These are phyloP conservation scores for Diadema setosum DNA, from an alignment of 35 echinoderm and acorn worm species.

Conservation along the genomic window DNA sequence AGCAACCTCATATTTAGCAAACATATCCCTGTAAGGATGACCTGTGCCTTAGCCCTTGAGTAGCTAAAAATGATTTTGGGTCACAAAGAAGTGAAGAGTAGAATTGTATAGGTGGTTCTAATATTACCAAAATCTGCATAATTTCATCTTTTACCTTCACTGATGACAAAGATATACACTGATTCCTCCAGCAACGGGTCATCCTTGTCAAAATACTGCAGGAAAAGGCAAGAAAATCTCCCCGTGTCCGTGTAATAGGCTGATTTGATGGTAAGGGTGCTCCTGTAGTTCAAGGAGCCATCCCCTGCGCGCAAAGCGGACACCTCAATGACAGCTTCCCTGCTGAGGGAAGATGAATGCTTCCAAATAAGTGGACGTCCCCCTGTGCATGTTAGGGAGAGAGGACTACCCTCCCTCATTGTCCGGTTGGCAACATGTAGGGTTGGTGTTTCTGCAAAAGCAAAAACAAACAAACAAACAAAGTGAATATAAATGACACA, in stretches of 20 bases:
- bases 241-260: not conserved
- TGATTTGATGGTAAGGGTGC: not conserved
- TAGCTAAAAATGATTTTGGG: no score
- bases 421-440: not conserved
- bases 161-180: not conserved
- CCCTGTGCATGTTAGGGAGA: not conserved
- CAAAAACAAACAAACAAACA: no score
- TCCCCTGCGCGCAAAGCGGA: not conserved
- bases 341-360: not conserved
- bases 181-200: not conserved
- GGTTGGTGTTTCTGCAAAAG: not conserved
- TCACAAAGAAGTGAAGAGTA: no score
- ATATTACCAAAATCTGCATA: no score
- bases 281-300: not conserved
- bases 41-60: no score
- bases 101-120: no score
- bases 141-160: no score
- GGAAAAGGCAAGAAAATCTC: not conserved
- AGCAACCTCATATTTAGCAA: no score
- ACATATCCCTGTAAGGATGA: no score
- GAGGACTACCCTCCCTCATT: not conserved
- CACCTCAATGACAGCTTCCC: not conserved
- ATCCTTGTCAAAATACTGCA: not conserved
- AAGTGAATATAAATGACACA: no score
- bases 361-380: not conserved